A percentile compares a stretch with the other conserved stretches of the same genome.
Evolutionary conservation across 92 coral and sea anemone genomes (phyloP).

Genomic region (Siderastrea siderea): DNA sequence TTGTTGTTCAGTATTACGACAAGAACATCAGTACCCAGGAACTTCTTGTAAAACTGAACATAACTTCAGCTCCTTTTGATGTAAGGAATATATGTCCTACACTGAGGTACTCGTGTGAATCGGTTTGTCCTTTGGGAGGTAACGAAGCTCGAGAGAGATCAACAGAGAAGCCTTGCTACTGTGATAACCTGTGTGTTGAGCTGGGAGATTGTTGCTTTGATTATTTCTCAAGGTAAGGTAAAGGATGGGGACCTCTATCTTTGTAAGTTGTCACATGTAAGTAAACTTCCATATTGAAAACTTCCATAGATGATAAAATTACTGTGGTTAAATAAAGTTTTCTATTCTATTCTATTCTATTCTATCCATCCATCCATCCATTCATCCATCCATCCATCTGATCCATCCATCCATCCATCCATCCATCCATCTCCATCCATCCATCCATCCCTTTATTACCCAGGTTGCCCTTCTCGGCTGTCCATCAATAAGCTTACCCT

Average conservation of each 20-base stretch:
- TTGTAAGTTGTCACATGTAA: no score
- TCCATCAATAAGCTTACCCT: no score
- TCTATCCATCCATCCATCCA: no score
- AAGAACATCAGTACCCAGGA: neutral
- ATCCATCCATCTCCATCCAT: no score
- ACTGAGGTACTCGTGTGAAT: neutral
- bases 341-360: no score
- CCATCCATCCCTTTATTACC: no score
- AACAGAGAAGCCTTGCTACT: neutral
- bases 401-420: no score
- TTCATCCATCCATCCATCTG: no score
- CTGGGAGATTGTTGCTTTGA: constrained; percentile 31
- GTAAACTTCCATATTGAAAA: no score
- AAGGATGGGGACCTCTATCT: neutral
- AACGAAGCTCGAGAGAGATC: neutral
- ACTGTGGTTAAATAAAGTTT: no score
- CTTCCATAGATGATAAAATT: no score
- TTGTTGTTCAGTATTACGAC: neutral
- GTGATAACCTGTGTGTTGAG: constrained; percentile 12
- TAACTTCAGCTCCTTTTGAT: neutral
- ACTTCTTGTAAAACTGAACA: neutral
- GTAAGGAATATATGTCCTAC: neutral
- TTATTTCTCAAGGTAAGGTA: constrained; percentile 11
- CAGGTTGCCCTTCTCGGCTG: no score
- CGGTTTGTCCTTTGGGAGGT: neutral